Conservation (phyloP, 2,797 vertebrate species). For the Myotis planiceps region DNA sequence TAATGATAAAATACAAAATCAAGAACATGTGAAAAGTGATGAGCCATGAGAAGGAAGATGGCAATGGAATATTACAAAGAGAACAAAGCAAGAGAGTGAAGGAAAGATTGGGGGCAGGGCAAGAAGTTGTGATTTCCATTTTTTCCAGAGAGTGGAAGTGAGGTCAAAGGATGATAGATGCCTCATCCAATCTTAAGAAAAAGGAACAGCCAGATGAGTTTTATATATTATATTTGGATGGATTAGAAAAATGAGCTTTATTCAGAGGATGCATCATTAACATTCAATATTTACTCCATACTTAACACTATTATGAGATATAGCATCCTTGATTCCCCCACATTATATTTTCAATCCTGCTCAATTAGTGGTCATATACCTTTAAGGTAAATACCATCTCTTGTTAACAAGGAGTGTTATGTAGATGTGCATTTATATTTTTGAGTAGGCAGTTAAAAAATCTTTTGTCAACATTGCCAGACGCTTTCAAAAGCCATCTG, state of each 20-base stretch:
- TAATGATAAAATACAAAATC: neutral
- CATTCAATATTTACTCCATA: neutral
- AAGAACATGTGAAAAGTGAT: neutral
- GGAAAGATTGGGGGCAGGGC: neutral
- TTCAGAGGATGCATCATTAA: neutral
- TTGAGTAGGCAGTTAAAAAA: neutral
- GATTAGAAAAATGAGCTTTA: slow-evolving; percentile 14
- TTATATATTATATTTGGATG: neutral
- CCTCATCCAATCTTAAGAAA: neutral
- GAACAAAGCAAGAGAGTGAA: neutral
- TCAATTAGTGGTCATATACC: neutral
- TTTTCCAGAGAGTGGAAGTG: neutral
- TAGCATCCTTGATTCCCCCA: neutral
- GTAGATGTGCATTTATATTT: neutral
- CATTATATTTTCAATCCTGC: slow-evolving; percentile 29
- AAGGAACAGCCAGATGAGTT: neutral
- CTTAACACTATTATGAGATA: neutral
- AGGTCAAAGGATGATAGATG: neutral
- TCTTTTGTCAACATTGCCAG: neutral
- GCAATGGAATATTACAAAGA: neutral
- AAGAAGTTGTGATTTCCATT: neutral
- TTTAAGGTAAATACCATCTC: neutral
- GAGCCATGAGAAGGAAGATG: neutral
- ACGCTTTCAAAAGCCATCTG: neutral
- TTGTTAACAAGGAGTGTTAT: neutral